A percentile compares a stretch with the other conserved stretches of the same genome.
Evolutionary conservation across 2,113 vertebrate genomes (phyloP).

Genomic region (Malurus alboscapulatus): DNA sequence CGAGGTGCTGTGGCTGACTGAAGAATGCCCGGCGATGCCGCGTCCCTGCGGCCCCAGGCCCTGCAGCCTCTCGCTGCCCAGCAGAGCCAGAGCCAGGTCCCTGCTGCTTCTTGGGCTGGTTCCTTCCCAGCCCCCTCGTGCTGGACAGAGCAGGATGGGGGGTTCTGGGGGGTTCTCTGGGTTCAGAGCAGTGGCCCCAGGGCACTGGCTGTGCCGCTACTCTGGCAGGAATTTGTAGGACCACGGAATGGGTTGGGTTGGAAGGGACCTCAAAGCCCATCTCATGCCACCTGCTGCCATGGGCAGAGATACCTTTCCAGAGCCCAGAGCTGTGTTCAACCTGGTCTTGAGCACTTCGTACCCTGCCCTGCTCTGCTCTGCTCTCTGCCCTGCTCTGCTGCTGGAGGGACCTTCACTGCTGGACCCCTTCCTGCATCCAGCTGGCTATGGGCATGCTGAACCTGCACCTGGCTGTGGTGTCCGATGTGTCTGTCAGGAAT

Average conservation of each 20-base stretch:
- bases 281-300: no score
- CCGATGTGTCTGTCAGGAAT: rapidly evolving
- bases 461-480: rapidly evolving
- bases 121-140: neutral
- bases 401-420: neutral
- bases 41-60: neutral
- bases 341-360: neutral
- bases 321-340: neutral
- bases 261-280: neutral
- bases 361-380: no score
- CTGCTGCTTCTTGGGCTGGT: neutral
- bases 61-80: neutral
- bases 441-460: neutral
- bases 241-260: neutral
- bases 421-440: neutral
- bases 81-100: neutral
- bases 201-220: neutral
- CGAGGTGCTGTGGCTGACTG: neutral
- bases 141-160: neutral
- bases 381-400: neutral
- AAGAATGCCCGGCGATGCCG: neutral
- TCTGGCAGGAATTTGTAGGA: neutral
- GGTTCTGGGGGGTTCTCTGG: conserved; percentile 29
- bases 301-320: neutral
- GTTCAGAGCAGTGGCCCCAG: rapidly evolving